phyloP scores from a whole-genome alignment of 1,140 invertebrate genomes.

The Babylonia areolata region DNA sequence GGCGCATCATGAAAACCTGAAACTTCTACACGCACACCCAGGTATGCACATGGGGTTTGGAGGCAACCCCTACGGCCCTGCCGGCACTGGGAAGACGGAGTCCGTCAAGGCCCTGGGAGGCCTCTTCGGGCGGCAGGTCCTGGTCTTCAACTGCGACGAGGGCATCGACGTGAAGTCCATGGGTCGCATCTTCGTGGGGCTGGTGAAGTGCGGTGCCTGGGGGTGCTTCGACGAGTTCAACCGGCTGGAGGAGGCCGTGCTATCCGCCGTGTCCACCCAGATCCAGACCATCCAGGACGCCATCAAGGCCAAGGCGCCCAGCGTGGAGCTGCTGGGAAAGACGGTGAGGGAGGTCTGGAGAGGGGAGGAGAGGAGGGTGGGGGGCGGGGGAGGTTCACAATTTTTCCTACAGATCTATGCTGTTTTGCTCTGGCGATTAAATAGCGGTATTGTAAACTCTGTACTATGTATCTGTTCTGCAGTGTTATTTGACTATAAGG shows the following conservation, averaged over 20 bases:
- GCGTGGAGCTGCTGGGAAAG: conserved; percentile 84
- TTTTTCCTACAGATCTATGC: too few relatives aligned
- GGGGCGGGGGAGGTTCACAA: too few relatives aligned
- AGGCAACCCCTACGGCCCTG: conserved; percentile 99
- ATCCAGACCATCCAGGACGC: conserved; percentile 92
- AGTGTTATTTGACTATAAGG: too few relatives aligned
- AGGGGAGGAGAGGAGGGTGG: too few relatives aligned
- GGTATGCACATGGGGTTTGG: conserved; percentile 96
- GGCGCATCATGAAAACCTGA: too few relatives aligned
- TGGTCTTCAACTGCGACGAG: conserved; percentile 99
- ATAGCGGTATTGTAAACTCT: too few relatives aligned
- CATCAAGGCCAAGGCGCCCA: conserved; percentile 82
- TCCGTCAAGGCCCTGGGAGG: conserved; percentile 97
- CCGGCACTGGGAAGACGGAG: conserved; percentile 99
- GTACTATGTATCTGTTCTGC: too few relatives aligned
- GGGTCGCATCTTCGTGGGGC: conserved; percentile 92
- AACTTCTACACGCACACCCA: conserved; percentile 62
- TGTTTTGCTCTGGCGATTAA: too few relatives aligned
- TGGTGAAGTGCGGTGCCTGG: conserved; percentile 97
- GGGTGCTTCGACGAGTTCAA: conserved; percentile 99
- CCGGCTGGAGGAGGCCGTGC: conserved; percentile 92
- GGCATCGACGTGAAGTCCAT: conserved; percentile 96
- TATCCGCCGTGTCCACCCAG: conserved; percentile 93
- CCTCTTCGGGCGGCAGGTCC: conserved; percentile 91
- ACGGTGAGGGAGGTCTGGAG: conserved; percentile 78